phyloP scores from a whole-genome alignment of 2,888 invertebrate genomes.

The Halocaridina rubra region DNA sequence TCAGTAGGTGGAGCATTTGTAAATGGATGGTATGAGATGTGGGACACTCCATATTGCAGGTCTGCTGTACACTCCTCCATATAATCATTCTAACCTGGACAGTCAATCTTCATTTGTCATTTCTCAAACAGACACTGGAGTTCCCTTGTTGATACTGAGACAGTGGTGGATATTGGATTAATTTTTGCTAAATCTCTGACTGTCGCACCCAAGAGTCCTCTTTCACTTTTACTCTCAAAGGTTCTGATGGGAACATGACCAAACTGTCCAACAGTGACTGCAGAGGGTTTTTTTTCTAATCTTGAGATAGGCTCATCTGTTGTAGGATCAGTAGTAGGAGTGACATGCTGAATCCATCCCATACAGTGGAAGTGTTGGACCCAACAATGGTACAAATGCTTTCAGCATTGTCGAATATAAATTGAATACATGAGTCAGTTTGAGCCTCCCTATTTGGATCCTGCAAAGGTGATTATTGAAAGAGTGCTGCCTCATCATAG shows the following conservation, averaged over 20 bases:
- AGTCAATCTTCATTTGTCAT: neutral
- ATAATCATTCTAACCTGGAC: slow-evolving; percentile 10
- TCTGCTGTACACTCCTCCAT: neutral
- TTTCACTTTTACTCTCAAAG: slow-evolving; percentile 12
- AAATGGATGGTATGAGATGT: neutral
- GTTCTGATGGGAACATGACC: slow-evolving; percentile 27
- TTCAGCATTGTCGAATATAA: slow-evolving; percentile 16
- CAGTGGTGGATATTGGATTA: slow-evolving; percentile 21
- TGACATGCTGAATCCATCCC: slow-evolving; percentile 32
- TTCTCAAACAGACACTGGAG: slow-evolving; percentile 15
- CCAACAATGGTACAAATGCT: slow-evolving; percentile 30
- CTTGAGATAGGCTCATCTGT: slow-evolving; percentile 17
- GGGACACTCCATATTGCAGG: slow-evolving; percentile 5
- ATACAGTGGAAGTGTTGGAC: slow-evolving; percentile 28
- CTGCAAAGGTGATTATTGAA: slow-evolving; percentile 33
- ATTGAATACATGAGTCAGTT: slow-evolving; percentile 24
- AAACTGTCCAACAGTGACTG: slow-evolving; percentile 35
- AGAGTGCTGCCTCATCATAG: slow-evolving; percentile 21
- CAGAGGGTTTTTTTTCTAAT: slow-evolving; percentile 26
- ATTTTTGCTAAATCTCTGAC: slow-evolving; percentile 7
- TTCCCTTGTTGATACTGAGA: slow-evolving; percentile 9
- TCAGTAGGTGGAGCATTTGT: neutral
- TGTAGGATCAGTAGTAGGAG: slow-evolving; percentile 19
- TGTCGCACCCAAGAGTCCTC: slow-evolving; percentile 13
- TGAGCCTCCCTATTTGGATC: neutral